Percentiles rank a stretch among this genome's conserved stretches.
Conservation (phyloP, 2,888 invertebrate genomes). For the Pasiphila rectangulata region DNA sequence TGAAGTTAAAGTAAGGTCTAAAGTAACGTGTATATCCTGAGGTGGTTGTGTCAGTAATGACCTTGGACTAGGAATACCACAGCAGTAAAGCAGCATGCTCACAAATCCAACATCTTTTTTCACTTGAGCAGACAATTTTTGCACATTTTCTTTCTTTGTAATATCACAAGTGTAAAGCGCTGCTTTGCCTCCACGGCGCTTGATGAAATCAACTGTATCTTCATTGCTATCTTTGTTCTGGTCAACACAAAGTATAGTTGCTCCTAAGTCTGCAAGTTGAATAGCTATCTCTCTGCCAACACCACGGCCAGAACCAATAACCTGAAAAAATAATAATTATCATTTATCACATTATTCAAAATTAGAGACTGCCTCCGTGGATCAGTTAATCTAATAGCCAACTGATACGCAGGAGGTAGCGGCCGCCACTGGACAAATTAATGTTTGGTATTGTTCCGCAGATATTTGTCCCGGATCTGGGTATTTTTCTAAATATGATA, state of each 20-base stretch:
- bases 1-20: slow-evolving; percentile 82
- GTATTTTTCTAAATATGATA: no score
- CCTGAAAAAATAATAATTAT: slow-evolving; percentile 58
- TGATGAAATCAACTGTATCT: slow-evolving; percentile 69
- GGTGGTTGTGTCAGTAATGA: slow-evolving; percentile 74
- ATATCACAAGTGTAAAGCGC: slow-evolving; percentile 80
- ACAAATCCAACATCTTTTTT: slow-evolving; percentile 78
- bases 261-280: slow-evolving; percentile 79
- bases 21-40: slow-evolving; percentile 75
- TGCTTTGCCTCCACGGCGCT: slow-evolving; percentile 69
- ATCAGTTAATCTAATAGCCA: no score
- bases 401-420: no score
- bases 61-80: slow-evolving; percentile 82
- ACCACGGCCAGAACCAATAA: slow-evolving; percentile 86
- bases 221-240: slow-evolving; percentile 78
- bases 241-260: slow-evolving; percentile 84
- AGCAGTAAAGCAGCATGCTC: slow-evolving; percentile 83
- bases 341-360: neutral
- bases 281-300: slow-evolving; percentile 83
- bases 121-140: slow-evolving; percentile 63
- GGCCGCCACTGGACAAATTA: no score
- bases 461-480: no score
- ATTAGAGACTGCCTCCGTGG: no score
- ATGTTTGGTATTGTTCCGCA: no score
- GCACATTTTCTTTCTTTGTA: slow-evolving; percentile 76